Conservation (phyloP, 2,888 invertebrate genomes). For the Thecophora atra region DNA sequence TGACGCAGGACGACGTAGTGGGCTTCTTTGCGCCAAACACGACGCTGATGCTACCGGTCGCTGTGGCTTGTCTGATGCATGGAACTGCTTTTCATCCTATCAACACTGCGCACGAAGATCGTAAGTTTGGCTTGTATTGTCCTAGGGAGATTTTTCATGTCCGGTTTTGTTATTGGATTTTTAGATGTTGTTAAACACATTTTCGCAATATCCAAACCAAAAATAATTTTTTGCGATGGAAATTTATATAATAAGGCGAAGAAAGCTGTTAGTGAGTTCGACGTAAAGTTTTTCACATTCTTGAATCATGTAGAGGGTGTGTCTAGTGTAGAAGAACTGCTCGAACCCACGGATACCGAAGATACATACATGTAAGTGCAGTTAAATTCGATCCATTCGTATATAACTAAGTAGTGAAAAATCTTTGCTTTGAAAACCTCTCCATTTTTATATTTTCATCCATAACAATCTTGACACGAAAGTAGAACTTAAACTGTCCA, state of each 20-base stretch:
- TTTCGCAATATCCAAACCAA: constrained; percentile 49
- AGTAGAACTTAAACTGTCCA: too few species aligned
- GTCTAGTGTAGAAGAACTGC: constrained; percentile 30
- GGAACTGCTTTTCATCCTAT: constrained; percentile 49
- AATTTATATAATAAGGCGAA: constrained; percentile 42
- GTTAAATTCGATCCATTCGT: too few species aligned
- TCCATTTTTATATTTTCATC: too few species aligned
- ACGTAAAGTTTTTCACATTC: constrained; percentile 45
- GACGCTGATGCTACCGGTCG: constrained; percentile 44
- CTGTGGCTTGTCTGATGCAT: constrained; percentile 43
- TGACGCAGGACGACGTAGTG: constrained; percentile 48
- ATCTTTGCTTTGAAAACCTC: too few species aligned
- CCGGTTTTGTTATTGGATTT: neutral
- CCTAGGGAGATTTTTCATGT: neutral
- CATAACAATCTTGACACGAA: too few species aligned
- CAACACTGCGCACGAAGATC: constrained; percentile 45
- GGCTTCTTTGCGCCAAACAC: constrained; percentile 49
- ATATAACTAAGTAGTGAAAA: too few species aligned
- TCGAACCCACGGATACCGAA: constrained; percentile 18
- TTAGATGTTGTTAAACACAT: constrained; percentile 50
- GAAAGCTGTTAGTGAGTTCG: constrained; percentile 41
- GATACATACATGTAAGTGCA: neutral
- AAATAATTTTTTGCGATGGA: constrained; percentile 53
- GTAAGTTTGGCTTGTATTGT: constrained; percentile 35
- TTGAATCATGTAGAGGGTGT: constrained; percentile 46